These are phyloP conservation scores for Enoplolaimus lenunculus DNA, from an alignment of 2,888 invertebrate genomes.

Conservation along the genomic window DNA sequence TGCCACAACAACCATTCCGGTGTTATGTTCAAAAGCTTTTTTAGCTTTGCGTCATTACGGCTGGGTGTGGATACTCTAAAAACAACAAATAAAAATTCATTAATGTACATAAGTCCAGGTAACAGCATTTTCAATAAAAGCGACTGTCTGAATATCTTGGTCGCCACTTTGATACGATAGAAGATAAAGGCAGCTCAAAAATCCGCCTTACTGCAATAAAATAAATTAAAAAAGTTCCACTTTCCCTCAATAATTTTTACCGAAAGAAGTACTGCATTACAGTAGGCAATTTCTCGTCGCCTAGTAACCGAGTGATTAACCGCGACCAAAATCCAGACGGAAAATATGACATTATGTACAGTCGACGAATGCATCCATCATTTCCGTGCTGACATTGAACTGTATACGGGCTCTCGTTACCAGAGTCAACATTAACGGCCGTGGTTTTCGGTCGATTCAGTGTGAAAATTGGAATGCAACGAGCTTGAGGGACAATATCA, in stretches of 20 bases:
- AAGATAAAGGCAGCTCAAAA: too few species aligned
- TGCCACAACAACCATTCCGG: conserved; percentile 82
- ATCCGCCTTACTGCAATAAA: too few species aligned
- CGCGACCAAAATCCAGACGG: conserved; percentile 97
- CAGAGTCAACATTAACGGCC: conserved; percentile 10
- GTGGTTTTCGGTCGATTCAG: conserved; percentile 17
- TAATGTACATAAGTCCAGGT: too few species aligned
- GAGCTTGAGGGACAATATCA: too few species aligned
- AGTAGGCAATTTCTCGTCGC: conserved; percentile 55
- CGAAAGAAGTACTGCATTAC: conserved; percentile 21
- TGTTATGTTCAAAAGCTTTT: conserved; percentile 7
- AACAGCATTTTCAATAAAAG: too few species aligned
- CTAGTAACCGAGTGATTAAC: conserved; percentile 73
- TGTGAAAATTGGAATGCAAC: conserved; percentile 18
- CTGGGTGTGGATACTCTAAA: not conserved
- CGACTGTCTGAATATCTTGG: too few species aligned
- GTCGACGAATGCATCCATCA: conserved; percentile 32
- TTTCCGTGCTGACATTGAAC: conserved; percentile 1
- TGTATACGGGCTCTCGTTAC: conserved; percentile 13
- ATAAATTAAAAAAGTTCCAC: too few species aligned
- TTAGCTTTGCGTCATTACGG: not conserved
- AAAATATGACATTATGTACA: conserved; percentile 70
- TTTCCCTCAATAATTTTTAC: too few species aligned
- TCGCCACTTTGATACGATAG: too few species aligned
- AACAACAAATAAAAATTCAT: too few species aligned